Conservation (phyloP, 1,140 invertebrate genomes). For the Philopotamus ludificatus region DNA sequence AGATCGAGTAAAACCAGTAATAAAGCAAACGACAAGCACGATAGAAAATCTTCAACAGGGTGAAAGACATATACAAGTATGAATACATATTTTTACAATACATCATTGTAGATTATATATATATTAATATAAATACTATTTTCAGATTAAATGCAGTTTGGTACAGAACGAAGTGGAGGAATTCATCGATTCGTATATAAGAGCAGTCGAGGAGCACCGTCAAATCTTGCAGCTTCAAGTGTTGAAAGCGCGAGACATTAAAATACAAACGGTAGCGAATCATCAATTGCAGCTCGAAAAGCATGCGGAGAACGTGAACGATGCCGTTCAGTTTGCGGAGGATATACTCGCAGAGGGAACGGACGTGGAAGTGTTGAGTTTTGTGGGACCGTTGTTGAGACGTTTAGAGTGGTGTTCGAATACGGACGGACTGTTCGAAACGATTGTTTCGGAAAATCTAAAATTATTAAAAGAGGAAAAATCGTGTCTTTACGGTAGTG, state of each 20-base stretch:
- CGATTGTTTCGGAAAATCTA: constrained; percentile 52
- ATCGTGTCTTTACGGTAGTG: constrained; percentile 46
- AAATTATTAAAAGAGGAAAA: constrained; percentile 55
- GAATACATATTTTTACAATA: neutral
- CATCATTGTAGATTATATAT: neutral
- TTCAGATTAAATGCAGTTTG: constrained; percentile 54
- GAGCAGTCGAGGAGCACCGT: constrained; percentile 63
- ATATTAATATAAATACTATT: constrained; percentile 14
- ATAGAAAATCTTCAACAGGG: constrained; percentile 42
- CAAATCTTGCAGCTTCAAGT: constrained; percentile 51
- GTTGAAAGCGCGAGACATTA: constrained; percentile 49
- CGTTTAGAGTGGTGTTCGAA: constrained; percentile 62
- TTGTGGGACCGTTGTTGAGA: constrained; percentile 62
- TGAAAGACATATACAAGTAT: constrained; percentile 36
- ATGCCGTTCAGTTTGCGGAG: constrained; percentile 62
- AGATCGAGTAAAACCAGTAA: constrained; percentile 52
- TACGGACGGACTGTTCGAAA: constrained; percentile 51
- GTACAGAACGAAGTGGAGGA: constrained; percentile 61
- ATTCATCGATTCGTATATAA: constrained; percentile 62
- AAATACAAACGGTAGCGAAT: constrained; percentile 52
- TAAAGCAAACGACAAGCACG: constrained; percentile 47
- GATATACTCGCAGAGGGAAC: constrained; percentile 65
- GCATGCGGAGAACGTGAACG: constrained; percentile 50
- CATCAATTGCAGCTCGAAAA: constrained; percentile 54
- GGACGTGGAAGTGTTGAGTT: constrained; percentile 66